Conservation (phyloP, 2,888 invertebrate species). For the Rhodophaea formosa region DNA sequence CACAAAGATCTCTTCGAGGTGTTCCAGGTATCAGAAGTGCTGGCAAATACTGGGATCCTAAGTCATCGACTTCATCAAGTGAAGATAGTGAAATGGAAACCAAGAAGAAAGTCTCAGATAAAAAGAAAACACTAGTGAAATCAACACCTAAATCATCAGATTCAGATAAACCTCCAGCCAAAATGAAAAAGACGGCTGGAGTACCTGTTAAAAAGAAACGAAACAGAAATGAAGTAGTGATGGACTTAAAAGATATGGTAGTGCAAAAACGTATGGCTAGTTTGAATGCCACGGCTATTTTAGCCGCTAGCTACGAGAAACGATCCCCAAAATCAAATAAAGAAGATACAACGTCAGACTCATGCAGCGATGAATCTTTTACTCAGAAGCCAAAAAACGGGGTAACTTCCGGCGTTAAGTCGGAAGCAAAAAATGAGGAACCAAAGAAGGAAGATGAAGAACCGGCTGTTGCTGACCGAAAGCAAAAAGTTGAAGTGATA, state of each 20-base stretch:
- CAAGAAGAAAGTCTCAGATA: conserved; percentile 62
- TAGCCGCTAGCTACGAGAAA: conserved; percentile 94
- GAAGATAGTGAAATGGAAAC: conserved; percentile 77
- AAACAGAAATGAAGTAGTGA: conserved; percentile 83
- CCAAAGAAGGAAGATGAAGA: conserved; percentile 68
- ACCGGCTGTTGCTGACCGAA: conserved; percentile 49
- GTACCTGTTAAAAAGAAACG: conserved; percentile 77
- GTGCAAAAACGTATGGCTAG: conserved; percentile 95
- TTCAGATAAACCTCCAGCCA: conserved; percentile 71
- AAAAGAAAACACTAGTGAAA: conserved; percentile 66
- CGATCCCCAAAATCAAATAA: conserved; percentile 81
- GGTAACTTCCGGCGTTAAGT: conserved; percentile 77
- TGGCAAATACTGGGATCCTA: conserved; percentile 92
- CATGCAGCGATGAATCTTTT: conserved; percentile 77
- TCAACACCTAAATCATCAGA: conserved; percentile 66
- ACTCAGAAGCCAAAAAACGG: conserved; percentile 78
- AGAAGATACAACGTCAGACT: conserved; percentile 81
- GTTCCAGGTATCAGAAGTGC: conserved; percentile 88
- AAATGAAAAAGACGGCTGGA: conserved; percentile 68
- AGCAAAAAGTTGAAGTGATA: conserved; percentile 88
- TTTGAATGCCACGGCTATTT: conserved; percentile 93
- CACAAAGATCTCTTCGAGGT: conserved; percentile 83
- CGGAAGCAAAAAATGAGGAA: conserved; percentile 74
- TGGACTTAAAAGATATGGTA: conserved; percentile 93
- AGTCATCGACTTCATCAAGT: conserved; percentile 84